Conservation (phyloP, 1,140 invertebrate genomes). For the Uloborus diversus region DNA sequence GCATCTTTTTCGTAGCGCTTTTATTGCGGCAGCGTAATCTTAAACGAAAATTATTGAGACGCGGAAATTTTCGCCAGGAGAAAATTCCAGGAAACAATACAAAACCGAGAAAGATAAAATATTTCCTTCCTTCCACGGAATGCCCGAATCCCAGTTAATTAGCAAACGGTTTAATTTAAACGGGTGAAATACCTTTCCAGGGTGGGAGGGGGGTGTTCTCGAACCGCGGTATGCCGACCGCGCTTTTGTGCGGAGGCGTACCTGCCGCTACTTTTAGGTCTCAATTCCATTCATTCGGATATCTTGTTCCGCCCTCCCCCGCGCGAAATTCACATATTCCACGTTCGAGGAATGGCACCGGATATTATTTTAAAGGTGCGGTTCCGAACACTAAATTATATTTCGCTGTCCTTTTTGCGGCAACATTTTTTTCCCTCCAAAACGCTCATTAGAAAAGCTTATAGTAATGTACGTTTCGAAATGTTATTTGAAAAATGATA, state of each 20-base stretch:
- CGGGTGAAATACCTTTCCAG: slow-evolving; percentile 1
- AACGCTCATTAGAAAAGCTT: background rate
- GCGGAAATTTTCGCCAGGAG: background rate
- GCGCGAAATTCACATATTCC: background rate
- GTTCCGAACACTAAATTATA: background rate
- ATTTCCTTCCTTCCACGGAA: background rate
- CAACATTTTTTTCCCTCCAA: background rate
- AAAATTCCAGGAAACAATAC: background rate
- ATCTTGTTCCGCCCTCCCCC: slow-evolving; percentile 1
- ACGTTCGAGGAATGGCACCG: background rate
- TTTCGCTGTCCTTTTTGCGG: too few species aligned
- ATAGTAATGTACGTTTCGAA: too few species aligned
- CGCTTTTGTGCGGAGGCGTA: background rate
- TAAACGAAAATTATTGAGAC: slow-evolving; percentile 3
- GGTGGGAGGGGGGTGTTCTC: too few species aligned
- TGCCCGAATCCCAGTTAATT: background rate
- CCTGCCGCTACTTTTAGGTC: background rate
- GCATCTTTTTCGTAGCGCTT: background rate
- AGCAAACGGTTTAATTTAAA: background rate
- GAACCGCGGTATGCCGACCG: too few species aligned
- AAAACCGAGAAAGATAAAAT: background rate
- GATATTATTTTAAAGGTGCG: background rate
- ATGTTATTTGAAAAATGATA: too few species aligned
- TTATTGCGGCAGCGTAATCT: background rate
- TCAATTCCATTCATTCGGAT: slow-evolving; percentile 1